phyloP scores from a whole-genome alignment of 2,888 invertebrate species.

The Lypha dubia region DNA sequence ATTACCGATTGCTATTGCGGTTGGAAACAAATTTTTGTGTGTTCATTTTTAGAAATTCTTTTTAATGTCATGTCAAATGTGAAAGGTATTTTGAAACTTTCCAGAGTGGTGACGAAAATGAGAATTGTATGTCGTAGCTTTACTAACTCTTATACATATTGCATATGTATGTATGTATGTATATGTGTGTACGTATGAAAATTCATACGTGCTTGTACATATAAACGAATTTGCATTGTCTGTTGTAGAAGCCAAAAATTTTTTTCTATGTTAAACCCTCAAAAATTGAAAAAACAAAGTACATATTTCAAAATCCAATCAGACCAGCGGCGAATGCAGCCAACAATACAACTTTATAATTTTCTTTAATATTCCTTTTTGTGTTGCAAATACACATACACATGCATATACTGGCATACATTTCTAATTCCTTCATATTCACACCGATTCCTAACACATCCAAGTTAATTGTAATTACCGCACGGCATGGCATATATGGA shows the following conservation, averaged over 20 bases:
- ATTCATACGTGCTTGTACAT: background rate
- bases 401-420: slow-evolving; percentile 34
- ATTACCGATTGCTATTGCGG: slow-evolving; percentile 56
- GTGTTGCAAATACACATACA: background rate
- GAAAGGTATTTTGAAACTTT: slow-evolving; percentile 35
- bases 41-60: slow-evolving; percentile 24
- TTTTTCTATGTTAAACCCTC: slow-evolving; percentile 12
- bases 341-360: slow-evolving; percentile 55
- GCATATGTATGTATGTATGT: no score
- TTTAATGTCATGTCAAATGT: slow-evolving; percentile 46
- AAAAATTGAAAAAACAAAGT: slow-evolving; percentile 17
- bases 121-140: slow-evolving; percentile 5
- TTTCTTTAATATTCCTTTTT: slow-evolving; percentile 35
- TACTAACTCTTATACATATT: slow-evolving; percentile 8
- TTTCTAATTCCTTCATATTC: no score
- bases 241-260: slow-evolving; percentile 12
- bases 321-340: slow-evolving; percentile 8
- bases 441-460: slow-evolving; percentile 62
- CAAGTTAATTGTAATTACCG: slow-evolving; percentile 71
- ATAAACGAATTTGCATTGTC: slow-evolving; percentile 7
- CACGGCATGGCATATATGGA: slow-evolving; percentile 41
- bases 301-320: slow-evolving; percentile 19
- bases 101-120: slow-evolving; percentile 40
- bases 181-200: no score
- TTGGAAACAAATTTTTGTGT: slow-evolving; percentile 10